Evolutionary conservation across 2,113 vertebrate genomes (phyloP), one percentile per base, ranked within the genome.

Genomic region (Ceyx margarethae): DNA sequence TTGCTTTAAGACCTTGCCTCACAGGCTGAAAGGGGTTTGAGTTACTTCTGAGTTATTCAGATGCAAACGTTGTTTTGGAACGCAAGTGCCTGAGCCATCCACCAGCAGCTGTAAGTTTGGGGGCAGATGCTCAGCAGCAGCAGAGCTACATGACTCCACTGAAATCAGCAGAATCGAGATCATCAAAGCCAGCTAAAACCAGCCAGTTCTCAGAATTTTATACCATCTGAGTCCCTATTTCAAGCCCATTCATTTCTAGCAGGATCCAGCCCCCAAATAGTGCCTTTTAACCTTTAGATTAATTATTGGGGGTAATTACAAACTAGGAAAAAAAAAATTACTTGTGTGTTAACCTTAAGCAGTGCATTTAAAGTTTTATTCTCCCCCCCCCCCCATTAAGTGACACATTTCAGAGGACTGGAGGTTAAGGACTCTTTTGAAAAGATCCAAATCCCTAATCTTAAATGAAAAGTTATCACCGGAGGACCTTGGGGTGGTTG

Each of bases 31-130:
- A 60, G 45, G 77, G 76, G 81, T n/a, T 73, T 1, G 26, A 81
- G 81, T 73, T 56, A 13, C 89, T 85, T 82, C 15, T 26, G 89
- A 72, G 91, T 94, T 77, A 77, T 85, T 96, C 81, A 93, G 61
- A 91, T 94, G 89, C 94, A 89, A 93, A 80, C 64, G 2, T 46
- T 46, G 79, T 33, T 92, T 60, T 57, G 87, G 35, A 82, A 40
- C 78, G 62, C 57, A 9, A 94, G 90, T 29, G 88, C 80, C 89
- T 82, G 92, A 95, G 86, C 95, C 92, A 76, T 74, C 87, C 85
- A 19, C 40, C 74, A 43, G 91, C 94, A 95, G 95, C 95, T 95
- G 94, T 50, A 92, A 81, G 42, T 77, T 77, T 31, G 69, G 84
- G 93, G 91, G 81, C 91, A 94, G 95, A 91, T 91, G 92, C 84